Conservation (phyloP, 2,888 invertebrate genomes). For the Cheilosia vernalis region DNA sequence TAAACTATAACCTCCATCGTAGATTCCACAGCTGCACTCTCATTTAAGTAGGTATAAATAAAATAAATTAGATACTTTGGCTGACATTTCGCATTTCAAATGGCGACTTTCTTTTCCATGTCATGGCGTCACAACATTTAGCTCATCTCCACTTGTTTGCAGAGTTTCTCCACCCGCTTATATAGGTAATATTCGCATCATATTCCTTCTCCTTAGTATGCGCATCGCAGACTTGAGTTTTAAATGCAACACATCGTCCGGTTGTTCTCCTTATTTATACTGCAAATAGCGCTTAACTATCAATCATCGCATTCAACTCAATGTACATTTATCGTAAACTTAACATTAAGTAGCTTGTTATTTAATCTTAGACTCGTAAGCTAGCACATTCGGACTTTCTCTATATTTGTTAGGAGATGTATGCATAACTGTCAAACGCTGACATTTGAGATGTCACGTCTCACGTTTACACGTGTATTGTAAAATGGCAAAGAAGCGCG, state of each 20-base stretch:
- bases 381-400: slow-evolving; percentile 54
- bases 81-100: slow-evolving; percentile 36
- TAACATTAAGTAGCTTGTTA: slow-evolving; percentile 48
- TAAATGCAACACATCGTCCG: slow-evolving; percentile 55
- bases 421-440: not conserved
- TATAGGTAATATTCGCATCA: slow-evolving; percentile 71
- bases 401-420: slow-evolving; percentile 9
- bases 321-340: slow-evolving; percentile 48
- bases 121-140: not conserved
- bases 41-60: not conserved
- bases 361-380: slow-evolving; percentile 42
- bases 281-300: slow-evolving; percentile 36
- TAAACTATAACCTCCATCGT: slow-evolving; percentile 6
- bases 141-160: slow-evolving; percentile 16
- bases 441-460: not conserved
- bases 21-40: slow-evolving; percentile 10
- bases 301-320: slow-evolving; percentile 51
- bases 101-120: slow-evolving; percentile 47
- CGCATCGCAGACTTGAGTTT: slow-evolving; percentile 53
- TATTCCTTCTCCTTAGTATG: slow-evolving; percentile 65
- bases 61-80: slow-evolving; percentile 42
- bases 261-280: slow-evolving; percentile 44
- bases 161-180: slow-evolving; percentile 50
- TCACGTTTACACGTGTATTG: not conserved
- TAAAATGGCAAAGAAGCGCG: not conserved